These are phyloP conservation scores for Alitta virens DNA, from an alignment of 2,888 invertebrate genomes.

Conservation along the genomic window DNA sequence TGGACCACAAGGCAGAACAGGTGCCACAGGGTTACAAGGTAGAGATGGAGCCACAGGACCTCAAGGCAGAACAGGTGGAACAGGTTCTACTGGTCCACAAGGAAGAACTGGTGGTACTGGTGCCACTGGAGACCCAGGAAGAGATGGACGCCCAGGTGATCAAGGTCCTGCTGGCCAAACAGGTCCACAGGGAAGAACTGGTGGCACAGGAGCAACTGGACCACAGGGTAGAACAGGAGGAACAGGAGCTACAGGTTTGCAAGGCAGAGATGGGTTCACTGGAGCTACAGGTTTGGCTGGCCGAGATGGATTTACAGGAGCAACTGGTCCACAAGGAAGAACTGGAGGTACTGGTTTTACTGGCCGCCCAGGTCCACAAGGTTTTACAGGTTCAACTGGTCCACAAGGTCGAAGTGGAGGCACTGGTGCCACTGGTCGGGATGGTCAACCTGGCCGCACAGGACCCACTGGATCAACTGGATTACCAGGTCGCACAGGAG, in stretches of 20 bases:
- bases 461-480: slow-evolving; percentile 11
- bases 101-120: slow-evolving; percentile 20
- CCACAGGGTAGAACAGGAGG: slow-evolving; percentile 13
- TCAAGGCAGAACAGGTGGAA: slow-evolving; percentile 22
- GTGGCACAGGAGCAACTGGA: slow-evolving; percentile 17
- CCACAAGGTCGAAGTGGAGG: slow-evolving; percentile 1
- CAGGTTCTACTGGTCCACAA: slow-evolving; percentile 22
- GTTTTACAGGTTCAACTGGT: slow-evolving; percentile 11
- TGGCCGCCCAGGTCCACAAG: slow-evolving; percentile 5
- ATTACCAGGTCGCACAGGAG: slow-evolving; percentile 5
- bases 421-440: slow-evolving; percentile 9
- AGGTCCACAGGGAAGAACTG: slow-evolving; percentile 62
- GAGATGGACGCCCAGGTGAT: slow-evolving; percentile 5
- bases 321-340: slow-evolving; percentile 11
- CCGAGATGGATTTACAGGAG: slow-evolving; percentile 5
- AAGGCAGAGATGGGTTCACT: slow-evolving; percentile 8
- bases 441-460: slow-evolving; percentile 8
- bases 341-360: slow-evolving; percentile 61
- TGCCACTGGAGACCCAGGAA: slow-evolving; percentile 58
- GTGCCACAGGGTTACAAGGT: slow-evolving; percentile 19
- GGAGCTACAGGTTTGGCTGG: slow-evolving; percentile 20
- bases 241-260: slow-evolving; percentile 11
- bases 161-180: slow-evolving; percentile 63
- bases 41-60: slow-evolving; percentile 20
- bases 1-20: slow-evolving; percentile 66